Evolutionary conservation across 2,113 vertebrate genomes (phyloP).

Genomic region (Eudyptes chrysolophus): DNA sequence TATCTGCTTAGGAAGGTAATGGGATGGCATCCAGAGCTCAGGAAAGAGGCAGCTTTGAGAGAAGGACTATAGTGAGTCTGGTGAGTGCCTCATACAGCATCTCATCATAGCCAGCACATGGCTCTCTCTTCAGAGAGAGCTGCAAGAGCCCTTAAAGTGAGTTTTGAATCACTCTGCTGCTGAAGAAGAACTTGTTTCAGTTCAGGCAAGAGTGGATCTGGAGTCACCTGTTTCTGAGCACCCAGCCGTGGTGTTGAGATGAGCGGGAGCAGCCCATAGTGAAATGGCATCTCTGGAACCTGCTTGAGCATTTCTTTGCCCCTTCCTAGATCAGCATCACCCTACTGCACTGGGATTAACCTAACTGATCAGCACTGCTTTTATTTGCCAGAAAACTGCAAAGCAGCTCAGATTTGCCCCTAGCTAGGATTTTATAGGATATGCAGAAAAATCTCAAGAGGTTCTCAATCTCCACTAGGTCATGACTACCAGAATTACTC

Average conservation of each 20-base stretch:
- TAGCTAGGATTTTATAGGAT: slow-evolving; percentile 17
- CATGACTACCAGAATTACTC: slow-evolving; percentile 6
- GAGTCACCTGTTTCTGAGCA: not conserved
- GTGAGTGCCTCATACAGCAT: not conserved
- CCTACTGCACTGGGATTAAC: not conserved
- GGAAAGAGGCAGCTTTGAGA: not conserved
- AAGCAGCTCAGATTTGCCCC: not conserved
- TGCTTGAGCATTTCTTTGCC: not conserved
- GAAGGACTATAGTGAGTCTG: not conserved
- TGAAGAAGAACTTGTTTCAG: not conserved
- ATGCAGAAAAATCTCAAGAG: not conserved
- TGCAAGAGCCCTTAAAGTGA: not conserved
- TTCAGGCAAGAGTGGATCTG: not conserved
- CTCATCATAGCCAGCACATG: not conserved
- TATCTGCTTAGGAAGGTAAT: not conserved
- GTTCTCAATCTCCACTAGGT: slow-evolving; percentile 4
- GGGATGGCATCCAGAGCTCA: not conserved
- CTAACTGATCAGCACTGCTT: not conserved
- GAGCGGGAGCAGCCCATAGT: not conserved
- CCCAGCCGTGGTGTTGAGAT: not conserved
- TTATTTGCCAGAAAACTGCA: not conserved
- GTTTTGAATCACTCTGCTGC: not conserved
- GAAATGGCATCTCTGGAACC: not conserved
- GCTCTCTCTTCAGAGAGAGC: not conserved
- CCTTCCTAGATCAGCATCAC: not conserved